Base-by-base conservation (phyloP, 2,888 invertebrate genomes). In the Pilophorus perplexus region DNA sequence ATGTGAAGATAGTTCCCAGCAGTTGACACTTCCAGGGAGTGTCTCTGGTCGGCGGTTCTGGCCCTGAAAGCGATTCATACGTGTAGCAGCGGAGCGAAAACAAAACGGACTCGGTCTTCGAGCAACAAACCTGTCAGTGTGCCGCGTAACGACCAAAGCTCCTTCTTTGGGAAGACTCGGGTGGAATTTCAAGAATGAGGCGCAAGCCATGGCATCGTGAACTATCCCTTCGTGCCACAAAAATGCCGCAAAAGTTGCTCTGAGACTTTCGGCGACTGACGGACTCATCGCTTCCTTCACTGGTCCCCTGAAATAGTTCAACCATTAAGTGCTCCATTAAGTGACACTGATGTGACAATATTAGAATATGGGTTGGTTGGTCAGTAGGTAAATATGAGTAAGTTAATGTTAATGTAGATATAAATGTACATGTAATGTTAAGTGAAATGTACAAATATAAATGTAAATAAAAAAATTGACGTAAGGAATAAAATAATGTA, bases 151-250 rank as follows among this genome's bases (percentile, higher is more conserved):
- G 0, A 91, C 90, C 0, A 85, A 79, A 73, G 81, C 89, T 71
- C 83, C 89, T 75, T 88, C 86, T 75, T 93, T 93, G 16, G 92
- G 90, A 68, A 93, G 77, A 27, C 85, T 85, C 0, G 93, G 93
- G 77, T 93, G 90, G 76, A 97, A 97, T 78, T 95, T 95, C 6
- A 98, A 81, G 76, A 93, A 98, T 0, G 96, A 93, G 0, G 97
- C 94, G 75, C 95, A 96, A 0, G 97, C 95, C 87, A 98, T 97
- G 4, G 97, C 95, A 77, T 98, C 97, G 76, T 96, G 95, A 0
- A 97, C 95, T 50, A 97, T 87, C 12, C 95, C 92, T 79, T 97
- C 96, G 75, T 98, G 97, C 96, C 97, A 98, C 1, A 98, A 79
- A 73, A 97, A 87, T 0, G 97, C 94, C 0, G 97, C 96, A 78